A percentile compares a stretch with the other conserved stretches of the same genome.
phyloP scores from a whole-genome alignment of 1,140 invertebrate species.

The Hycleus cichorii region DNA sequence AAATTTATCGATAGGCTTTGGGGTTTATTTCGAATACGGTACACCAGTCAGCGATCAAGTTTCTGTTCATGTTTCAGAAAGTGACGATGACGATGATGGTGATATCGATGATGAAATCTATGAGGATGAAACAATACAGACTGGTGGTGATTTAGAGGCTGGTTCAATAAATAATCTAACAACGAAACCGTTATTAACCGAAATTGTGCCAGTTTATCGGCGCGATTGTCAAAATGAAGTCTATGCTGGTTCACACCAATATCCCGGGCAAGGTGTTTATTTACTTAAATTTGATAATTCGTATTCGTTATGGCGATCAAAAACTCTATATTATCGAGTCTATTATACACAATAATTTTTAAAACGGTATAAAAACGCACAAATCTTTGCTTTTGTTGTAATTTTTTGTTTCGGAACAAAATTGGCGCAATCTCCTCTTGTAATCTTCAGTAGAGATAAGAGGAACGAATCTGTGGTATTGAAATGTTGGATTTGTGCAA shows the following conservation, averaged over 20 bases:
- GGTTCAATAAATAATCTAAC: conserved; percentile 23
- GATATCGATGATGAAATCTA: conserved; percentile 69
- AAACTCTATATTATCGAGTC: conserved; percentile 97
- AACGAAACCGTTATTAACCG: conserved; percentile 35
- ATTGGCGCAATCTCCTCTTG: not conserved
- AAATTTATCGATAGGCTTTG: conserved; percentile 65
- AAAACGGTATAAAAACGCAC: not conserved
- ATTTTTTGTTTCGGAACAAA: not conserved
- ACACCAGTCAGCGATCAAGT: conserved; percentile 77
- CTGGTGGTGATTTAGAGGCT: conserved; percentile 36
- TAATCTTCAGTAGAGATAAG: not conserved
- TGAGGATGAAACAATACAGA: conserved; percentile 45
- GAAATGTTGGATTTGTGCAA: not conserved
- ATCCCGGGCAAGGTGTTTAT: conserved; percentile 96
- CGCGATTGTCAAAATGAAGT: conserved; percentile 95
- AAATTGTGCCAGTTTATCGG: conserved; percentile 85
- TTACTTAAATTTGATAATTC: conserved; percentile 99
- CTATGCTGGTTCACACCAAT: conserved; percentile 93
- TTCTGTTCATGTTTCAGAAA: conserved; percentile 84
- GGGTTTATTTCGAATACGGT: conserved; percentile 97
- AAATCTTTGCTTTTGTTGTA: not conserved
- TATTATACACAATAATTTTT: conserved; percentile 76
- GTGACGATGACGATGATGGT: conserved; percentile 83
- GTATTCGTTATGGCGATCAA: conserved; percentile 97
- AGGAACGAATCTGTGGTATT: not conserved